A percentile compares a stretch with the other conserved stretches of the same genome.
Evolutionary conservation across 2,797 vertebrate species (phyloP).

Genomic region (Acrocephalus scirpaceus): DNA sequence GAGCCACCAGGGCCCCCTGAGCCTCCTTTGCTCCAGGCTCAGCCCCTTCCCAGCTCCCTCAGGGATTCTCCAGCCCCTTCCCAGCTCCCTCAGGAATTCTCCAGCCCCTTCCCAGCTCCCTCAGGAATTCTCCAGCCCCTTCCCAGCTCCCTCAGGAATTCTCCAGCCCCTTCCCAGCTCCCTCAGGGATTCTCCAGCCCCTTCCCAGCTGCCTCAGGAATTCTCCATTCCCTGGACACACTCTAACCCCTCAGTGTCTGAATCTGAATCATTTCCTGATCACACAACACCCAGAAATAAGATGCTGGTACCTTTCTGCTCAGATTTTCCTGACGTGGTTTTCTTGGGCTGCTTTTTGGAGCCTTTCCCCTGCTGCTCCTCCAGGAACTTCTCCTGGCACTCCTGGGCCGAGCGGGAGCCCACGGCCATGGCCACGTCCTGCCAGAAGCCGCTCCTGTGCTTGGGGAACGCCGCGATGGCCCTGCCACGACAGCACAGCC

Average conservation of each 20-base stretch:
- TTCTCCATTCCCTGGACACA: neutral
- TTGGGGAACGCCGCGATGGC: constrained; percentile 82
- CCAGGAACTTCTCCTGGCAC: constrained; percentile 81
- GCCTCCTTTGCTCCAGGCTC: neutral
- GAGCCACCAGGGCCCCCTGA: neutral
- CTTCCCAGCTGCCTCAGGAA: too few species aligned
- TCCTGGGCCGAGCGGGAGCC: constrained; percentile 86
- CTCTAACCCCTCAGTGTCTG: neutral
- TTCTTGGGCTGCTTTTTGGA: neutral
- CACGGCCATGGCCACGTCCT: constrained; percentile 83
- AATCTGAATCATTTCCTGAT: neutral
- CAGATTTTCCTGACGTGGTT: neutral
- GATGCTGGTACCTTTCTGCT: constrained; percentile 59
- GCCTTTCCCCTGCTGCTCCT: constrained; percentile 52
- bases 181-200: neutral
- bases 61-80: neutral
- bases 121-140: neutral
- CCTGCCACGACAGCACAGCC: constrained; percentile 66
- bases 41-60: neutral
- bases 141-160: neutral
- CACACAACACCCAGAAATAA: too few species aligned
- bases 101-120: neutral
- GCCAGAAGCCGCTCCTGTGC: constrained; percentile 85
- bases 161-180: too few species aligned
- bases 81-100: too few species aligned